A percentile compares a stretch with the other conserved stretches of the same genome.
Evolutionary conservation across 2,113 vertebrate genomes (phyloP).

Genomic region (human): GRCh38 chr15:49895501-49896000

Average conservation of each 20-base stretch:
- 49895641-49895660: neutral
- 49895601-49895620: neutral
- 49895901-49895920: neutral
- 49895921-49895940: neutral
- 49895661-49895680: conserved; percentile 20
- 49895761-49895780: neutral
- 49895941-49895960: neutral
- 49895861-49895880: neutral
- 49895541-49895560: neutral
- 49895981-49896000: neutral
- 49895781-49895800: neutral
- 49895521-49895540: neutral
- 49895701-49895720: conserved; percentile 11
- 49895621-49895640: neutral
- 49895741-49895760: neutral
- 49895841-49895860: neutral
- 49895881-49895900: neutral
- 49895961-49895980: neutral
- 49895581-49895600: neutral
- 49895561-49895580: neutral
- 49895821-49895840: neutral
- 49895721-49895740: conserved; percentile 50
- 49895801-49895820: neutral
- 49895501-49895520: neutral
- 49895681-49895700: neutral